A percentile compares a stretch with the other conserved stretches of the same genome.
Conservation (phyloP, 2,797 vertebrate species). For the Triplophysa yarkandensis region DNA sequence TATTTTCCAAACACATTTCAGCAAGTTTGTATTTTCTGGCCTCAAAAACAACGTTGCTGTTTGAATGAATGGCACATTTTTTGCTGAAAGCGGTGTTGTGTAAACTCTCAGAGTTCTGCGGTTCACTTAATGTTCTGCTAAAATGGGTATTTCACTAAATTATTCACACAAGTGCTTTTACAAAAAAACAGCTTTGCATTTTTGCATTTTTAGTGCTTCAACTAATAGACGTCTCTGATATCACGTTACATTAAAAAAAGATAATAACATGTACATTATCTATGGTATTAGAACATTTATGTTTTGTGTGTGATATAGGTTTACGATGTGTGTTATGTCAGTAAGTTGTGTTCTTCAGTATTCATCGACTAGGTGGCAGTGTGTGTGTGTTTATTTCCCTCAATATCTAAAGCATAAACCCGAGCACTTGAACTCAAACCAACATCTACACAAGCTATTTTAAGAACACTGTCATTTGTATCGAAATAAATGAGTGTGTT, state of each 20-base stretch:
- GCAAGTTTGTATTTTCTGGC: too few species aligned
- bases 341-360: neutral
- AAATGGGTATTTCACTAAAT: neutral
- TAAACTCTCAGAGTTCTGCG: too few species aligned
- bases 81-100: too few species aligned
- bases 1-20: too few species aligned
- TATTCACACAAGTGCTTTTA: neutral
- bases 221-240: neutral
- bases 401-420: neutral
- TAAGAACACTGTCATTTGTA: neutral
- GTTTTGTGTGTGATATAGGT: neutral
- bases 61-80: too few species aligned
- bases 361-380: slow-evolving; percentile 47
- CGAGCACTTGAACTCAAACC: slow-evolving; percentile 14
- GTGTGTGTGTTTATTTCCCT: neutral
- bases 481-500: neutral
- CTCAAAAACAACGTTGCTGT: too few species aligned
- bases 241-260: neutral
- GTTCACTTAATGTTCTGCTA: neutral
- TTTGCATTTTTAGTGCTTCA: neutral
- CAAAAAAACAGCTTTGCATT: neutral
- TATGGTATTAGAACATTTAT: too few species aligned
- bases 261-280: too few species aligned
- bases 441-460: slow-evolving; percentile 6
- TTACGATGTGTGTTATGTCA: neutral